phyloP scores from a whole-genome alignment of 2,797 vertebrate species.

The Microhierax caerulescens region DNA sequence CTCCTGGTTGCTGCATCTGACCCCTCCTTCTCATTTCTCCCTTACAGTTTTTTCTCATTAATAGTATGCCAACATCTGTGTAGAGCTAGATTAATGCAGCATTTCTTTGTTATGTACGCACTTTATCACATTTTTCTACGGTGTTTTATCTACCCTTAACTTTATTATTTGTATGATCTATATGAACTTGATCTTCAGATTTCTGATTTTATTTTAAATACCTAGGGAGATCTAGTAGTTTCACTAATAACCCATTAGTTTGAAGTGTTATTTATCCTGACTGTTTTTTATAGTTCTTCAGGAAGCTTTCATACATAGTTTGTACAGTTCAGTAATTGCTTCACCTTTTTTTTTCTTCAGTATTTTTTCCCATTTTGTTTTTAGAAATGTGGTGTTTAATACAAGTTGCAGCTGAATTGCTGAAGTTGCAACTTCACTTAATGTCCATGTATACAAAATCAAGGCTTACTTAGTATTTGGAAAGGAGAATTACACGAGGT shows the following conservation, averaged over 20 bases:
- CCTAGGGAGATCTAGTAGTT: background rate
- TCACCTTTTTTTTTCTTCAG: background rate
- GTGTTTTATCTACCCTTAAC: background rate
- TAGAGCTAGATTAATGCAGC: background rate
- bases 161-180: background rate
- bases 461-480: background rate
- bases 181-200: background rate
- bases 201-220: background rate
- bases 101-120: background rate
- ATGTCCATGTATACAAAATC: background rate
- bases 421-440: background rate
- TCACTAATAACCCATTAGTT: background rate
- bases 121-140: background rate
- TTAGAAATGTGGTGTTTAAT: background rate
- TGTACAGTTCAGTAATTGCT: background rate
- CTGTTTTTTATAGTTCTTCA: background rate
- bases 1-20: background rate
- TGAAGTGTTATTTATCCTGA: background rate
- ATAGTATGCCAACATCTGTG: background rate
- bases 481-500: background rate
- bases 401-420: background rate
- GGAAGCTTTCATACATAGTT: background rate
- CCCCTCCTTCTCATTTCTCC: background rate
- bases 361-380: background rate
- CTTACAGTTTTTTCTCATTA: background rate